Conservation (phyloP, 2,888 invertebrate genomes). For the Chironomus riparius region DNA sequence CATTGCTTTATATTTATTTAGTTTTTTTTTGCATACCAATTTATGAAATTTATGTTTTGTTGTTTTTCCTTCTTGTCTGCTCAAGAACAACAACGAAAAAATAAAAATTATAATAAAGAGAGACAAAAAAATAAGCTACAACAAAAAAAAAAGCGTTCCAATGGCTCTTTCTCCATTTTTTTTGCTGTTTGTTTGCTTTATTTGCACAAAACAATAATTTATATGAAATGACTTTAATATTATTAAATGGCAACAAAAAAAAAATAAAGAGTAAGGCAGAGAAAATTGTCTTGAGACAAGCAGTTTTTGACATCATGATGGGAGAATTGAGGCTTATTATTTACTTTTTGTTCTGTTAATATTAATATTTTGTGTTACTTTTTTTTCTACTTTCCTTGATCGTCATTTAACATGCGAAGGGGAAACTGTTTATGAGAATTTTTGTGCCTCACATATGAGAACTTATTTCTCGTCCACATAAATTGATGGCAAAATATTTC, state of each 20-base stretch:
- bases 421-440: no score
- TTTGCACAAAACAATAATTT: slow-evolving; percentile 22
- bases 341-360: no score
- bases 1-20: neutral
- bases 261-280: neutral
- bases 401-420: no score
- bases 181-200: slow-evolving; percentile 2
- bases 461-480: no score
- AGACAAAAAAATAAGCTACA: no score
- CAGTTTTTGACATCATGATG: neutral
- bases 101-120: no score
- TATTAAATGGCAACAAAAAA: no score
- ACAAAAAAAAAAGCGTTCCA: neutral
- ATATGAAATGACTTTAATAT: slow-evolving; percentile 21
- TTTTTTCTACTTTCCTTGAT: no score
- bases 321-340: no score
- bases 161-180: neutral
- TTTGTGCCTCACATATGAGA: no score
- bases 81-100: neutral
- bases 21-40: slow-evolving; percentile 19
- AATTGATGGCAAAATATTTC: no score
- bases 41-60: slow-evolving; percentile 23
- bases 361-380: no score
- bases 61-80: neutral
- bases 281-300: neutral